phyloP scores from a whole-genome alignment of 2,888 invertebrate genomes.

The Athetis lepigone region DNA sequence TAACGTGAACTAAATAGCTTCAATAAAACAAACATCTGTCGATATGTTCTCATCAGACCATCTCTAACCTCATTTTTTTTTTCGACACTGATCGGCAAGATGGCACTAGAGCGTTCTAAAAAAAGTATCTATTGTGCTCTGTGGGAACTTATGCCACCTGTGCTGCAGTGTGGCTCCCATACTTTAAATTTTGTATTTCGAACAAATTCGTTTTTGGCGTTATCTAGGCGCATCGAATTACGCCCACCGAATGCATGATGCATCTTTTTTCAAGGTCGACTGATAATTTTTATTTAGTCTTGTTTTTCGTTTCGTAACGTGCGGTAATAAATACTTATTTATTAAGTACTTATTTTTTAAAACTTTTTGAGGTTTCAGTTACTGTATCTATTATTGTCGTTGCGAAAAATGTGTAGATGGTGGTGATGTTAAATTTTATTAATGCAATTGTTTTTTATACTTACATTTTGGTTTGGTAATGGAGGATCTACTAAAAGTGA shows the following conservation, averaged over 20 bases:
- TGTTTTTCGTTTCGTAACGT: slow-evolving; percentile 23
- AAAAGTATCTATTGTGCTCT: slow-evolving; percentile 77
- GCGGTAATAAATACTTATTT: slow-evolving; percentile 19
- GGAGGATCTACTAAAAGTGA: too few relatives aligned
- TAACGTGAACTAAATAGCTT: slow-evolving; percentile 4
- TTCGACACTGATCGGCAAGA: slow-evolving; percentile 69
- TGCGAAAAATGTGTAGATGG: not conserved
- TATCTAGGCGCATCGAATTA: slow-evolving; percentile 32
- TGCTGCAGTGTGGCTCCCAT: slow-evolving; percentile 50
- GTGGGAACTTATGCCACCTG: slow-evolving; percentile 84
- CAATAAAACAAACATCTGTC: slow-evolving; percentile 42
- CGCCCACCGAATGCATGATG: slow-evolving; percentile 12
- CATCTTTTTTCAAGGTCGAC: slow-evolving; percentile 24
- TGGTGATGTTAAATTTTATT: slow-evolving; percentile 21
- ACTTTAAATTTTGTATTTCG: slow-evolving; percentile 46
- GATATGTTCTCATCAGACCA: slow-evolving; percentile 49
- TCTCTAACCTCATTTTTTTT: slow-evolving; percentile 72
- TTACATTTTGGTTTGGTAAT: too few relatives aligned
- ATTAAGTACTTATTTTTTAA: slow-evolving; percentile 21
- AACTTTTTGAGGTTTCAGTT: slow-evolving; percentile 14
- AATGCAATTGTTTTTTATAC: not conserved
- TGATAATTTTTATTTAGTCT: slow-evolving; percentile 30
- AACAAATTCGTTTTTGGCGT: slow-evolving; percentile 39
- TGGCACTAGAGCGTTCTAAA: slow-evolving; percentile 70
- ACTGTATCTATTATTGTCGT: slow-evolving; percentile 8